phyloP scores from a whole-genome alignment of 2,113 vertebrate species.

The Nycticebus coucang region DNA sequence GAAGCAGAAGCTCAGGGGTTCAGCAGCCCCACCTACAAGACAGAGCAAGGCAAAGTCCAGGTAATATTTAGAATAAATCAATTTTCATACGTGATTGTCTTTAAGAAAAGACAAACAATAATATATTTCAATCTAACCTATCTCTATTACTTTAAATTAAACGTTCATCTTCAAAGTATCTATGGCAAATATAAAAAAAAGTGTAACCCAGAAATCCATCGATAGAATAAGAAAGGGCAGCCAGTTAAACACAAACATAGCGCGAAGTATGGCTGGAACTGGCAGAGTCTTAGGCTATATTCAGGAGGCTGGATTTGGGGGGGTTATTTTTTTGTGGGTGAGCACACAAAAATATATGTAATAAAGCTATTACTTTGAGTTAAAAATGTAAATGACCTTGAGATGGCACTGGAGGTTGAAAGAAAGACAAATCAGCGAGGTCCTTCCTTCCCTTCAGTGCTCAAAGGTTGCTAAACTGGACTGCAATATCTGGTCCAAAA shows the following conservation, averaged over 20 bases:
- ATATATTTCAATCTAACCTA: neutral
- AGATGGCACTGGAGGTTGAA: neutral
- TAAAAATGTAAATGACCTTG: conserved; percentile 40
- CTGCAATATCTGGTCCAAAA: neutral
- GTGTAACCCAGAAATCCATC: neutral
- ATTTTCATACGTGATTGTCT: neutral
- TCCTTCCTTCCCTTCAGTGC: no score
- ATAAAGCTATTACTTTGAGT: conserved; percentile 7
- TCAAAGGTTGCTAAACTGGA: neutral
- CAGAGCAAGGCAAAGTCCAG: neutral
- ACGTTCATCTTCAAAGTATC: neutral
- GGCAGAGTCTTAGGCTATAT: neutral
- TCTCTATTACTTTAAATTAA: conserved; percentile 21
- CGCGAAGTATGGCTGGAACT: neutral
- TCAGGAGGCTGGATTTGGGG: neutral
- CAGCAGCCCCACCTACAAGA: neutral
- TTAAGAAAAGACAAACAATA: neutral
- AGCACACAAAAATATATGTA: neutral
- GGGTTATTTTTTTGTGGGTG: neutral
- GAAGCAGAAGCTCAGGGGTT: neutral
- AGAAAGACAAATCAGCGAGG: neutral
- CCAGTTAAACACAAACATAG: neutral
- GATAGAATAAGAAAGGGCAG: neutral
- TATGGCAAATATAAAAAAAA: neutral
- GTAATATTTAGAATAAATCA: neutral